Base-by-base conservation (phyloP, 53 echinoderm and acorn worm species). In the Echinometra lucunter region DNA sequence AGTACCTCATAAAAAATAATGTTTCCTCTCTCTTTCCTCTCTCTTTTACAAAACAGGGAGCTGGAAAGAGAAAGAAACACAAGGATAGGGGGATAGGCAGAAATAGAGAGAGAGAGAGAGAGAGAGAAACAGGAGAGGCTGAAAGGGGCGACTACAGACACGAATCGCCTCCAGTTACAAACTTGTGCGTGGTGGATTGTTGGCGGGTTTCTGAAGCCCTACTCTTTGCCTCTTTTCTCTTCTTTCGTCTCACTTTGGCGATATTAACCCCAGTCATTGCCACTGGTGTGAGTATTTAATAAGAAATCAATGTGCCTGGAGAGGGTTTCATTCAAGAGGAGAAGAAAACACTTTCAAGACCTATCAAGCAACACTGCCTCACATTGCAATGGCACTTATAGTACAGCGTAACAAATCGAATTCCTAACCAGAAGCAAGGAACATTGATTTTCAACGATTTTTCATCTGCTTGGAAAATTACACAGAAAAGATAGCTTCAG, bases 161-260 rank as follows among this genome's bases (percentile, higher is more conserved):
- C 42, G 42, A 78, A 78, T 78, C 21, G 78, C 78, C 78, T 78
- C 78, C 78, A 78, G 78, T 78, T 69, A 69, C 69, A 69, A 69
- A 69, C 69, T 40, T 40, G 78, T 42, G 78, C 23, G 21, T 78
- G 78, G 42, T 42, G 16, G 78, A 78, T 78, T 42, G 69, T 78
- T 78, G 78, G 21, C 6, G 34, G 78, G 30, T 35, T 42, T 19
- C 38, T 42, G 21, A 78, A 78, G 78, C 78, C 78, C 18, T 78
- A 19, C 78, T 78, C 78, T 42, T 40, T 78, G 38, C 72, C 72
- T 72, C 78, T 78, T 40, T 78, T 18, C 38, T 75, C 42, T 78
- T 42, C 78, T 78, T 78, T 78, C 7, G 78, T 40, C 69, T 69
- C 69, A 28, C 69, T 78, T 78, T 78, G 18, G 6, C 38, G 78